These are phyloP conservation scores for Coracopsis vasa DNA, from an alignment of 2,113 vertebrate species.

Conservation along the genomic window DNA sequence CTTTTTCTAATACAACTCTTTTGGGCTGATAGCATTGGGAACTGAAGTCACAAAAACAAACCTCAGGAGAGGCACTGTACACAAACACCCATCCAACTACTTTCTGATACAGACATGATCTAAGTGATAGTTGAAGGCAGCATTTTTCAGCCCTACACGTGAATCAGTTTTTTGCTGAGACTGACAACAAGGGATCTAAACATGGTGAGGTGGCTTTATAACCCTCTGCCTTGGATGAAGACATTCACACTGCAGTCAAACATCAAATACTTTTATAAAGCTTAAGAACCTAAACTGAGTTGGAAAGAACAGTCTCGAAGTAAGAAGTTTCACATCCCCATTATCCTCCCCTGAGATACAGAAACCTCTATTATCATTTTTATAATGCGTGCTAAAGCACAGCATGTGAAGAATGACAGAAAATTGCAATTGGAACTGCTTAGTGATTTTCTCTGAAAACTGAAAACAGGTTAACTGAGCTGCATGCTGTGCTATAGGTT, in stretches of 20 bases:
- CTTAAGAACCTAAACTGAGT: background rate
- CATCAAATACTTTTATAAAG: background rate
- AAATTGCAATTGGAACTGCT: background rate
- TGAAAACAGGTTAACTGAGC: constrained; percentile 1
- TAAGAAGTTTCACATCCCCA: background rate
- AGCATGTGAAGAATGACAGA: background rate
- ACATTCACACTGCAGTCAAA: background rate
- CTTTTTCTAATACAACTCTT: background rate
- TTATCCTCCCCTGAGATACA: background rate
- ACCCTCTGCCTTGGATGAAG: background rate
- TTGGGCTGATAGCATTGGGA: background rate
- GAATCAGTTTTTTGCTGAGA: background rate
- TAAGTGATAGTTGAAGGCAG: background rate
- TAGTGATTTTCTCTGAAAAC: background rate
- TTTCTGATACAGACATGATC: background rate
- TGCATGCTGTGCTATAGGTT: background rate
- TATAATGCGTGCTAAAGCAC: background rate
- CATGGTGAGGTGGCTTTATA: background rate
- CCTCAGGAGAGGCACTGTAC: background rate
- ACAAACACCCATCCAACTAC: background rate
- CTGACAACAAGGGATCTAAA: background rate
- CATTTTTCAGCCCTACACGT: background rate
- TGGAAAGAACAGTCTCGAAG: background rate
- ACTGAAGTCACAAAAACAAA: background rate
- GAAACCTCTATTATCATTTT: constrained; percentile 16